Evolutionary conservation across 2,113 vertebrate species (phyloP).

Genomic region (Chaenogobius annularis): DNA sequence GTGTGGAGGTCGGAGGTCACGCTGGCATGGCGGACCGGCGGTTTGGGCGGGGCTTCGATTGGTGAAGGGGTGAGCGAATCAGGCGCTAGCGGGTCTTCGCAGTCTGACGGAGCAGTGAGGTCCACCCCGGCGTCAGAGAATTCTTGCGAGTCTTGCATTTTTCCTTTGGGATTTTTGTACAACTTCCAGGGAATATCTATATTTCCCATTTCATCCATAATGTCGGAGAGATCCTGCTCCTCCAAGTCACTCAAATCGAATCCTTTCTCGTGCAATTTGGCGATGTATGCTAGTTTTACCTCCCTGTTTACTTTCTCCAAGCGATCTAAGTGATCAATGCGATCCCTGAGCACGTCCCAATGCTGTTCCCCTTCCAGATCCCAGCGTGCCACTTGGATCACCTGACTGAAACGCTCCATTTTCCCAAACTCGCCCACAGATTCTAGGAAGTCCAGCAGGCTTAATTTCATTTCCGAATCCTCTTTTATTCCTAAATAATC

Average conservation of each 20-base stretch:
- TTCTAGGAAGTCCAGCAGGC: slow-evolving; percentile 78
- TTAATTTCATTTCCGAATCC: slow-evolving; percentile 64
- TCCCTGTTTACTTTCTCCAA: slow-evolving; percentile 80
- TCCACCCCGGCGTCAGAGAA: slow-evolving; percentile 81
- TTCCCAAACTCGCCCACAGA: slow-evolving; percentile 79
- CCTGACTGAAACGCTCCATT: slow-evolving; percentile 79
- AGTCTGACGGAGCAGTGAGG: slow-evolving; percentile 76
- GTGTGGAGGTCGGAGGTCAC: slow-evolving; percentile 75
- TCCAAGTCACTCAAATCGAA: slow-evolving; percentile 71
- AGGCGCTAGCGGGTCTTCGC: slow-evolving; percentile 70
- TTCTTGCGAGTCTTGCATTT: slow-evolving; percentile 74
- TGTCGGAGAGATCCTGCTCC: slow-evolving; percentile 68
- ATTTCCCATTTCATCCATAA: slow-evolving; percentile 77
- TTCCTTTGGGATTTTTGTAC: slow-evolving; percentile 61
- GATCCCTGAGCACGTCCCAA: slow-evolving; percentile 72
- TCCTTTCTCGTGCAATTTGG: slow-evolving; percentile 73
- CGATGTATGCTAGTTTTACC: slow-evolving; percentile 69
- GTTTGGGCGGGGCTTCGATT: slow-evolving; percentile 74
- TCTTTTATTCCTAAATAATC: slow-evolving; percentile 71
- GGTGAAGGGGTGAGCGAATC: slow-evolving; percentile 76
- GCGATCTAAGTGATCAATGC: slow-evolving; percentile 76
- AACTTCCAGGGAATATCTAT: slow-evolving; percentile 74
- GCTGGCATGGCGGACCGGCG: slow-evolving; percentile 72
- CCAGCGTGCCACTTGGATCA: slow-evolving; percentile 77
- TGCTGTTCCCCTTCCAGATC: slow-evolving; percentile 73